Conservation (phyloP, 2,888 invertebrate species). For the Microctonus brassicae region DNA sequence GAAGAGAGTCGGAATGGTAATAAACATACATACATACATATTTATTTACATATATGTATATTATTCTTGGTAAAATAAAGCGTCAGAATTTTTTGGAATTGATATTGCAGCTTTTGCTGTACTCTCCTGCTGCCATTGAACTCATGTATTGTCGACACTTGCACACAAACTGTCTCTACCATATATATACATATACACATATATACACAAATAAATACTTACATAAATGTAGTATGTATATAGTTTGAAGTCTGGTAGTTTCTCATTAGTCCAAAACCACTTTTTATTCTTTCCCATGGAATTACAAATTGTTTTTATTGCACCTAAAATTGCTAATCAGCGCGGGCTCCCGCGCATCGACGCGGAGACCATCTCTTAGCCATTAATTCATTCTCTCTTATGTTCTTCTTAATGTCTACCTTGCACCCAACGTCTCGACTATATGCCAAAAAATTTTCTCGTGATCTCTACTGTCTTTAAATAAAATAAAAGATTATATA, state of each 20-base stretch:
- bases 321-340: slow-evolving; percentile 63
- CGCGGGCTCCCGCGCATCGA: slow-evolving; percentile 33
- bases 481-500: not conserved
- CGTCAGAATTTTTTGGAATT: not conserved
- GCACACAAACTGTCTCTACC: not conserved
- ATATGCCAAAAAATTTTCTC: not conserved
- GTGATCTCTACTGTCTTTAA: not conserved
- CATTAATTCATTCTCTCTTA: not conserved
- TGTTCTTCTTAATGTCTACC: too few relatives aligned
- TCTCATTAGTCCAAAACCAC: slow-evolving; percentile 57
- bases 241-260: slow-evolving; percentile 46
- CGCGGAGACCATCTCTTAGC: slow-evolving; percentile 29
- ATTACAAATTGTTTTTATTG: slow-evolving; percentile 62
- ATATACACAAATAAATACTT: too few relatives aligned
- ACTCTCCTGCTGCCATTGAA: too few relatives aligned
- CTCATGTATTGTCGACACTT: not conserved
- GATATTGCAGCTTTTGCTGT: too few relatives aligned
- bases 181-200: not conserved
- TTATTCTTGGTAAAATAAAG: not conserved
- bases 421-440: not conserved
- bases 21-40: not conserved
- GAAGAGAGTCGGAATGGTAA: not conserved
- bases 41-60: too few relatives aligned
- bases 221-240: too few relatives aligned
- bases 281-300: slow-evolving; percentile 51